These are phyloP conservation scores for Champsocephalus gunnari DNA, from an alignment of 2,797 vertebrate species.

Conservation along the genomic window DNA sequence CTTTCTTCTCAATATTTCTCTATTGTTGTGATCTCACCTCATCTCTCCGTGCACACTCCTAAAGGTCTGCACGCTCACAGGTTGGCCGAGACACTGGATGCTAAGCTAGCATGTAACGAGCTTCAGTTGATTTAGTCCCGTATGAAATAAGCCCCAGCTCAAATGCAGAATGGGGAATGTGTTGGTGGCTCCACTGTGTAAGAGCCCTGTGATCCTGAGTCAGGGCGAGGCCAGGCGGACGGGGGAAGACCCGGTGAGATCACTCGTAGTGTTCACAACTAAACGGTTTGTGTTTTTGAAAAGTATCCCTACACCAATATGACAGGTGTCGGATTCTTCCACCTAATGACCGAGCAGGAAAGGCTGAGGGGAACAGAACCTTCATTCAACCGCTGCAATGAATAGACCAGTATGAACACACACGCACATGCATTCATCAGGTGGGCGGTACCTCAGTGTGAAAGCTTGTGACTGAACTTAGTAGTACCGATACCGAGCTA, in stretches of 20 bases:
- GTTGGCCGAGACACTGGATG: not conserved
- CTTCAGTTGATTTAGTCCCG: slow-evolving; percentile 1
- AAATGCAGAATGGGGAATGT: slow-evolving; percentile 40
- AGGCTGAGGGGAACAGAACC: slow-evolving; percentile 57
- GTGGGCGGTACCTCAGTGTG: slow-evolving; percentile 45
- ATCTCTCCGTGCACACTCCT: not conserved
- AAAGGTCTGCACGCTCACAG: too few species aligned
- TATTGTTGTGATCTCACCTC: slow-evolving; percentile 29
- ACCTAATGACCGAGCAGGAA: slow-evolving; percentile 60
- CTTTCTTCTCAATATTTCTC: not conserved
- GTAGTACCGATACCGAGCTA: slow-evolving; percentile 18
- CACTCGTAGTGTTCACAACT: slow-evolving; percentile 14
- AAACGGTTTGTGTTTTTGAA: slow-evolving; percentile 27
- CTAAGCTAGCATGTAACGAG: slow-evolving; percentile 11
- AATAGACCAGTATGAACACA: slow-evolving; percentile 66
- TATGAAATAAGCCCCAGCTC: slow-evolving; percentile 18
- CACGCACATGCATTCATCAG: slow-evolving; percentile 32
- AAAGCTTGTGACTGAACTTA: slow-evolving; percentile 23
- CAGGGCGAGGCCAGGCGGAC: slow-evolving; percentile 38
- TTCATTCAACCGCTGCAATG: slow-evolving; percentile 61
- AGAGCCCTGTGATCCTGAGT: slow-evolving; percentile 62
- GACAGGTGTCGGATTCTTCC: slow-evolving; percentile 56
- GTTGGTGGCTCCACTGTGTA: slow-evolving; percentile 39
- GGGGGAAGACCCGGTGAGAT: slow-evolving; percentile 42
- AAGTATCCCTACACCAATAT: slow-evolving; percentile 43